phyloP scores from a whole-genome alignment of 2,113 vertebrate species.

The Ailuropoda melanoleuca region DNA sequence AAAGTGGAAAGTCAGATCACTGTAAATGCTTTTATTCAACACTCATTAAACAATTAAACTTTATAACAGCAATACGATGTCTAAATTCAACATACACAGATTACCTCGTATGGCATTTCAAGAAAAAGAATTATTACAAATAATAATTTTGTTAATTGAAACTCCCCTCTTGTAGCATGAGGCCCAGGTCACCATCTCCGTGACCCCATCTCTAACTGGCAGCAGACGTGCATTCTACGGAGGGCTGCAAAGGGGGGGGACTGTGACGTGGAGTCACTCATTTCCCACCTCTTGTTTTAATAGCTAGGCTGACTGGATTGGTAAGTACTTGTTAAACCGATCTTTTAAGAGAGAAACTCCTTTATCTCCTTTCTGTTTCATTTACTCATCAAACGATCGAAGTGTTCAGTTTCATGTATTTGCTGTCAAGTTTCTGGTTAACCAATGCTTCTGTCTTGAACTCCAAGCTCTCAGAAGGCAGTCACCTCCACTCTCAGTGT shows the following conservation, averaged over 20 bases:
- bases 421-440: neutral
- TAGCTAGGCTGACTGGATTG: neutral
- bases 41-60: neutral
- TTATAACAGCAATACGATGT: neutral
- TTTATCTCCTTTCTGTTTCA: conserved; percentile 26
- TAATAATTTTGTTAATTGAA: neutral
- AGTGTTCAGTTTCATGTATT: neutral
- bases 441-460: neutral
- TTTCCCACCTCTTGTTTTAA: neutral
- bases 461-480: neutral
- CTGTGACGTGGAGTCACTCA: neutral
- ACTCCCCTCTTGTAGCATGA: neutral
- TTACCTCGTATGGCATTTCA: neutral
- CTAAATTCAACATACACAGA: neutral
- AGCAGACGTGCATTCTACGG: neutral
- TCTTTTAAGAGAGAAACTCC: neutral
- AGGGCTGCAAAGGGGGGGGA: neutral
- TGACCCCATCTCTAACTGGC: neutral
- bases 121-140: neutral
- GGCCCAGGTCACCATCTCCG: neutral
- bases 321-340: neutral
- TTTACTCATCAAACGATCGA: neutral
- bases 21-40: neutral
- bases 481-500: neutral
- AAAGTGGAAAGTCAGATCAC: neutral